Evolutionary conservation across 2,888 invertebrate genomes (phyloP).

Genomic region (Meteorus cinctellus): DNA sequence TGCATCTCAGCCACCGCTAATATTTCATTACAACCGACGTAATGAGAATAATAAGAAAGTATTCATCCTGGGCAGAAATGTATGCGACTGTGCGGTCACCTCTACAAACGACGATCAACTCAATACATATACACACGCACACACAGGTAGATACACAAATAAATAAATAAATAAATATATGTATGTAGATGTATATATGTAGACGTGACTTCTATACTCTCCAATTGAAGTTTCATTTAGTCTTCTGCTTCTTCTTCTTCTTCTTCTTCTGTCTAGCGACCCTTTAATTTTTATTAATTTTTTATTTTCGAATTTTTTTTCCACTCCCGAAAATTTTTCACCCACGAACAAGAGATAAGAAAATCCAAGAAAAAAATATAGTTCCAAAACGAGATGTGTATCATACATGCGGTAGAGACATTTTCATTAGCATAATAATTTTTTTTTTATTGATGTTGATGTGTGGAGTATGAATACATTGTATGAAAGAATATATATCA

Average conservation of each 20-base stretch:
- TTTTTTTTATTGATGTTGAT: slow-evolving; percentile 13
- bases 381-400: slow-evolving; percentile 21
- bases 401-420: slow-evolving; percentile 45
- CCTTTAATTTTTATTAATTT: slow-evolving; percentile 22
- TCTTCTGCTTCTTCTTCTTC: neutral
- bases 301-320: neutral
- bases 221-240: slow-evolving; percentile 45
- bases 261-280: neutral
- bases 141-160: neutral
- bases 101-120: slow-evolving; percentile 18
- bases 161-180: slow-evolving; percentile 25
- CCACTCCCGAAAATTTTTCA: neutral
- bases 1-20: slow-evolving; percentile 57
- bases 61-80: slow-evolving; percentile 63
- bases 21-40: slow-evolving; percentile 71
- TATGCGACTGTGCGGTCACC: slow-evolving; percentile 25
- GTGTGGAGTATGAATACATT: slow-evolving; percentile 25
- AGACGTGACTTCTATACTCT: slow-evolving; percentile 23
- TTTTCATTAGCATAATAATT: slow-evolving; percentile 65
- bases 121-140: slow-evolving; percentile 35
- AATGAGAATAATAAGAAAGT: slow-evolving; percentile 72
- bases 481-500: slow-evolving; percentile 49
- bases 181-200: neutral
- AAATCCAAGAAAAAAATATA: slow-evolving; percentile 31
- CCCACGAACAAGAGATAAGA: slow-evolving; percentile 14